Conservation (phyloP, 37 sponge, comb jelly and placozoan genomes). For the Halichondria panicea region DNA sequence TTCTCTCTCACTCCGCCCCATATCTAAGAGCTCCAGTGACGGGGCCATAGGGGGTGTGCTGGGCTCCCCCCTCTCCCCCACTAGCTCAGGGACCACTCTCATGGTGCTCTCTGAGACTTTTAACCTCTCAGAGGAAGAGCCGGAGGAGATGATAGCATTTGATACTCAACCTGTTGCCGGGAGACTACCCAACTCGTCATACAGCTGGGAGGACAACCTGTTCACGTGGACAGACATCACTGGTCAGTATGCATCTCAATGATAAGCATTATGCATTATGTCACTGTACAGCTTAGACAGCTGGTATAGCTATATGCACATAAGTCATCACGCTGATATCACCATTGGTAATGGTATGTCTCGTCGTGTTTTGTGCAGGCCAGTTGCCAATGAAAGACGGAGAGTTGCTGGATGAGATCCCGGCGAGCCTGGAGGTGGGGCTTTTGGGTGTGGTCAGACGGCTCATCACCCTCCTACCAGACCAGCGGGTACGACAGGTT, state of each 20-base stretch:
- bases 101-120: slow-evolving; percentile 14
- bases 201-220: slow-evolving; percentile 52
- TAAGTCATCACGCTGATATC: neutral
- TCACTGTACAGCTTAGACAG: neutral
- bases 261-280: neutral
- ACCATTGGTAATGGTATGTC: neutral
- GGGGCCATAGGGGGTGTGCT: neutral
- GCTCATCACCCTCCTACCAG: slow-evolving; percentile 57
- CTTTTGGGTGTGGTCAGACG: slow-evolving; percentile 58
- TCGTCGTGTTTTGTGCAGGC: neutral
- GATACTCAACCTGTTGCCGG: slow-evolving; percentile 46
- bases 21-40: neutral
- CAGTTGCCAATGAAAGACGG: slow-evolving; percentile 22
- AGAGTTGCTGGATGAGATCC: slow-evolving; percentile 25
- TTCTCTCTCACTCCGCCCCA: neutral
- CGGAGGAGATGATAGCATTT: slow-evolving; percentile 22
- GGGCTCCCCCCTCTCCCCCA: neutral
- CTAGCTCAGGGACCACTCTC: neutral
- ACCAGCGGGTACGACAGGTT: slow-evolving; percentile 42
- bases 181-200: slow-evolving; percentile 61
- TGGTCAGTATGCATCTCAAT: slow-evolving; percentile 44
- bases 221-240: slow-evolving; percentile 68
- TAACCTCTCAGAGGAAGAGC: slow-evolving; percentile 5
- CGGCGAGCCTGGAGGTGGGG: slow-evolving; percentile 63
- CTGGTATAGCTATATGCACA: neutral